These are phyloP conservation scores for Hozukius guyotensis DNA, from an alignment of 2,797 vertebrate species.

Conservation along the genomic window DNA sequence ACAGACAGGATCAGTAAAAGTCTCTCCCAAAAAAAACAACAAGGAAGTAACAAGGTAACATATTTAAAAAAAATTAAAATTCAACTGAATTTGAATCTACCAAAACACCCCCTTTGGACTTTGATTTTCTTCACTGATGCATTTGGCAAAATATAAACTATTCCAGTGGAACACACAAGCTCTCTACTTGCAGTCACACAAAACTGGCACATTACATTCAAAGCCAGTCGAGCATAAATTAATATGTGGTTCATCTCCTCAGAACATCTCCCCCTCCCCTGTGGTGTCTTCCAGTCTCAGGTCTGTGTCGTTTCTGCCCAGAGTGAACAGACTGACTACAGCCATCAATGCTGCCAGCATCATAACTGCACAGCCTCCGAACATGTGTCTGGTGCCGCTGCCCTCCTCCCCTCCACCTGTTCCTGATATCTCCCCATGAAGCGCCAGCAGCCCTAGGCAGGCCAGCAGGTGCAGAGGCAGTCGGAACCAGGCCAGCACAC, in stretches of 20 bases:
- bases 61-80: neutral
- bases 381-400: conserved; percentile 92
- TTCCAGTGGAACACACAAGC: neutral
- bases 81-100: neutral
- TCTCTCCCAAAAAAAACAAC: neutral
- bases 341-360: conserved; percentile 91
- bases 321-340: conserved; percentile 89
- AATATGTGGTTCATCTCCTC: neutral
- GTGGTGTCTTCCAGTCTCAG: conserved; percentile 82
- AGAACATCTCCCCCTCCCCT: conserved; percentile 75
- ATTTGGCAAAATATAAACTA: conserved; percentile 49
- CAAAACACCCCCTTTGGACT: neutral
- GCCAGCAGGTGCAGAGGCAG: conserved; percentile 91
- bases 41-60: neutral
- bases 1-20: neutral
- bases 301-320: conserved; percentile 88
- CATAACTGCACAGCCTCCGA: conserved; percentile 88
- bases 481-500: conserved; percentile 91
- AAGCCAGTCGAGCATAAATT: conserved; percentile 12
- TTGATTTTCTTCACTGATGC: neutral
- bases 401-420: conserved; percentile 89
- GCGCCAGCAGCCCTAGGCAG: conserved; percentile 89
- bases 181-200: conserved; percentile 11
- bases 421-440: conserved; percentile 90
- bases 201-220: conserved; percentile 18